Conservation (phyloP, 2,113 vertebrate genomes). For the Malurus elegans region DNA sequence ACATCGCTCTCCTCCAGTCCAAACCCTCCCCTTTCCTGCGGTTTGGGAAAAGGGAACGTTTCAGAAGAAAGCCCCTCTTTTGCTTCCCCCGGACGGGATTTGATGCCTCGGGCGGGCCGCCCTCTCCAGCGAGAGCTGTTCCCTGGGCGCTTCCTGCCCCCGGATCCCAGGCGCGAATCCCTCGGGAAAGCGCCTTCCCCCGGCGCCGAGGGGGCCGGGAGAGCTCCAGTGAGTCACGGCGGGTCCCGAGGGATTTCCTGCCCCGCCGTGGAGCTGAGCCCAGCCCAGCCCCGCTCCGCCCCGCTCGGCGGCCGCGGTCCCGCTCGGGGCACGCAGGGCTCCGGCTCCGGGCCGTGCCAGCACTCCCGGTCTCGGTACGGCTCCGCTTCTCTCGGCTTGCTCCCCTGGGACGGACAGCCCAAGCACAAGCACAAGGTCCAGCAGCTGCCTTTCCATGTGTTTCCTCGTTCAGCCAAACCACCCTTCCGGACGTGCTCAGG, state of each 20-base stretch:
- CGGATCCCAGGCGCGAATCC: not conserved
- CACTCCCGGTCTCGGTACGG: fast-evolving
- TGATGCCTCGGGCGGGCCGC: not conserved
- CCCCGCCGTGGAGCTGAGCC: not conserved
- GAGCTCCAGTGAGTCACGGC: not conserved
- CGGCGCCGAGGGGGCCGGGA: not conserved
- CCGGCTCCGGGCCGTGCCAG: not conserved
- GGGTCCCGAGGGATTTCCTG: not conserved
- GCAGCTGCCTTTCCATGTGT: fast-evolving
- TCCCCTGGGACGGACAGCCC: fast-evolving
- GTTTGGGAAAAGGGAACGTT: fast-evolving
- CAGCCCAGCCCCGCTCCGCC: not conserved
- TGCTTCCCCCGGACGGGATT: not conserved
- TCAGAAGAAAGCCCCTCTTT: not conserved
- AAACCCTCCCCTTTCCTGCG: not conserved
- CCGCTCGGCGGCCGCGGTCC: not conserved
- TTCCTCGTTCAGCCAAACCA: not conserved
- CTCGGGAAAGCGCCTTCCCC: not conserved
- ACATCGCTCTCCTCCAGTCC: not conserved
- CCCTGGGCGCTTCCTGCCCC: fast-evolving
- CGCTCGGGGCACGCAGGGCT: not conserved
- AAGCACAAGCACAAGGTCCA: not conserved
- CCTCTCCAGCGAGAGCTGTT: not conserved
- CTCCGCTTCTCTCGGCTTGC: not conserved
- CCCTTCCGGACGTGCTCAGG: fast-evolving